Conservation (phyloP, 2,797 vertebrate species). For the Sebastes trivittatus region DNA sequence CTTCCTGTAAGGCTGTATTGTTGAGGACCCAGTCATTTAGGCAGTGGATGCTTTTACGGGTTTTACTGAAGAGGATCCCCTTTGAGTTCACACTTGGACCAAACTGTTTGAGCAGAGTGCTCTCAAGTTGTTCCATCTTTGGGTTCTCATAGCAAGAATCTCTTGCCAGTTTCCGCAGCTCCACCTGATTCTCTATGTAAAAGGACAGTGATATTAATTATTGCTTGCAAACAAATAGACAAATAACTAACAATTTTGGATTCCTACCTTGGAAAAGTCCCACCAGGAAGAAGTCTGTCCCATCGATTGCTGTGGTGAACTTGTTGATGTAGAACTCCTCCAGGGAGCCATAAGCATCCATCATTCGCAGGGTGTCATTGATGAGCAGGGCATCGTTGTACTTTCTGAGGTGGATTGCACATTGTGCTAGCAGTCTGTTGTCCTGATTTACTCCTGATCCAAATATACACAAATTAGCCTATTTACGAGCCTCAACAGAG, state of each 20-base stretch:
- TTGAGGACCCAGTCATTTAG: slow-evolving; percentile 87
- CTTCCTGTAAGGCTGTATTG: slow-evolving; percentile 53
- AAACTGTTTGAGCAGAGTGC: slow-evolving; percentile 84
- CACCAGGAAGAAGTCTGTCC: slow-evolving; percentile 81
- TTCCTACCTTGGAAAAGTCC: slow-evolving; percentile 83
- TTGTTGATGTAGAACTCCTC: slow-evolving; percentile 80
- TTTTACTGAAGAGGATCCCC: slow-evolving; percentile 90
- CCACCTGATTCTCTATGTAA: slow-evolving; percentile 76
- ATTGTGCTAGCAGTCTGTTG: slow-evolving; percentile 76
- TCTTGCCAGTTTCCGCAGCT: slow-evolving; percentile 67
- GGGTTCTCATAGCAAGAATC: slow-evolving; percentile 85
- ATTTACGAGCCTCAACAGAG: too few species aligned
- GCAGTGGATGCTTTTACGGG: slow-evolving; percentile 84
- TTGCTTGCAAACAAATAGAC: neutral
- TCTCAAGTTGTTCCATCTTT: slow-evolving; percentile 84
- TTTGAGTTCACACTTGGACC: slow-evolving; percentile 46
- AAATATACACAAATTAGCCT: slow-evolving; percentile 2
- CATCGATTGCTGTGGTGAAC: slow-evolving; percentile 47
- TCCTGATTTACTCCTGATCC: slow-evolving; percentile 72
- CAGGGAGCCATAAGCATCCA: slow-evolving; percentile 85
- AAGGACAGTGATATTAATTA: neutral
- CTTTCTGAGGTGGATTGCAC: slow-evolving; percentile 87
- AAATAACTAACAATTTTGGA: neutral
- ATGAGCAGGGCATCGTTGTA: slow-evolving; percentile 93
- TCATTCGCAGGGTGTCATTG: slow-evolving; percentile 87